Evolutionary conservation across 2,888 invertebrate genomes (phyloP).

Genomic region (Microplitis manilae): DNA sequence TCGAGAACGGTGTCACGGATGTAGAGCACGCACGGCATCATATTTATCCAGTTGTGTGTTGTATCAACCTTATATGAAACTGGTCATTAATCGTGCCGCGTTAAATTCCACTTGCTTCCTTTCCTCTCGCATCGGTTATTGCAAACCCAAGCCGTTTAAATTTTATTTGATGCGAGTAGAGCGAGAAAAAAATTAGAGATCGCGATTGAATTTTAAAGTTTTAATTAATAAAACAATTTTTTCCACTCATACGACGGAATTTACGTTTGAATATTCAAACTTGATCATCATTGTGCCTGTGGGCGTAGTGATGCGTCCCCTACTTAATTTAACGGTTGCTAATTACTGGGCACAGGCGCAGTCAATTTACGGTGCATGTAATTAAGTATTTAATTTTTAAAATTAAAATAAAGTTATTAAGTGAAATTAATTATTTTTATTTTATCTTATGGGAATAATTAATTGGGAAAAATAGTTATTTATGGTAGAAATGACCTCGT

Average conservation of each 20-base stretch:
- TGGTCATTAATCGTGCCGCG: slow-evolving; percentile 47
- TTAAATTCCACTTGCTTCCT: slow-evolving; percentile 36
- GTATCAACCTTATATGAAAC: slow-evolving; percentile 49
- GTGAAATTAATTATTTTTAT: not conserved
- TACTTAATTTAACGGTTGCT: too few species aligned
- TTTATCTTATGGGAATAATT: too few species aligned
- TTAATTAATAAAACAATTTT: too few species aligned
- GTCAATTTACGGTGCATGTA: too few species aligned
- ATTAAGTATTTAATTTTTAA: too few species aligned
- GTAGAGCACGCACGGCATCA: slow-evolving; percentile 66
- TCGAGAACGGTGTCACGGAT: slow-evolving; percentile 71
- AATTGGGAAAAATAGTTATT: too few species aligned
- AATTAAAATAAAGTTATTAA: not conserved
- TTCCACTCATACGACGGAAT: too few species aligned
- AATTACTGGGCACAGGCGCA: too few species aligned
- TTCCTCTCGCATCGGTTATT: slow-evolving; percentile 18
- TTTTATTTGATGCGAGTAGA: not conserved
- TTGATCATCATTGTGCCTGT: too few species aligned
- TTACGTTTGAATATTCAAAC: too few species aligned
- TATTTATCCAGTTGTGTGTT: slow-evolving; percentile 51
- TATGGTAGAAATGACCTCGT: slow-evolving; percentile 10
- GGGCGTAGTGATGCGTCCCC: too few species aligned
- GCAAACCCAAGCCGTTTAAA: too few species aligned
- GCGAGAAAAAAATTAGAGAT: not conserved
- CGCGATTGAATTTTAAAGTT: not conserved